These are phyloP conservation scores for Teleogryllus oceanicus DNA, from an alignment of 2,888 invertebrate genomes.

Conservation along the genomic window DNA sequence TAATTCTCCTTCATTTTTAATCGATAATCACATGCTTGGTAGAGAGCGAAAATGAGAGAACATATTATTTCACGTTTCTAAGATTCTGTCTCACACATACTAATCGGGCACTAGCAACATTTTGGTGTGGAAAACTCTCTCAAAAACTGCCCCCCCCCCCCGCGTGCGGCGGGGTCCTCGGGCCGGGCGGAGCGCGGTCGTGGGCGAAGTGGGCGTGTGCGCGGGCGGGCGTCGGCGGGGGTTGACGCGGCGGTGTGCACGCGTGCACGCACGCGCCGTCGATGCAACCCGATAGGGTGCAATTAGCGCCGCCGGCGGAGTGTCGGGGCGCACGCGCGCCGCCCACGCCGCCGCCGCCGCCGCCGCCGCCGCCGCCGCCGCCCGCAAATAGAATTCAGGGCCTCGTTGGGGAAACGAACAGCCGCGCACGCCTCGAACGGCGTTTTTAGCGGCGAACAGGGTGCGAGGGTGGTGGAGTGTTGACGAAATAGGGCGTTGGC, in stretches of 20 bases:
- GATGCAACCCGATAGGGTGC: conserved; percentile 6
- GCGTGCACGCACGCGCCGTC: not conserved
- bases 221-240: not conserved
- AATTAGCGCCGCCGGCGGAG: not conserved
- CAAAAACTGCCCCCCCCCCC: no score
- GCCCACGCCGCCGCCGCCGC: not conserved
- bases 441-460: not conserved
- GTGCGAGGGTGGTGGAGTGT: no score
- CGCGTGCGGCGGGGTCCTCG: not conserved
- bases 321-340: not conserved
- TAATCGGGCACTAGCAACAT: no score
- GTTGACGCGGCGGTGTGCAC: not conserved
- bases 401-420: not conserved
- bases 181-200: not conserved
- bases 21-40: no score
- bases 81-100: no score
- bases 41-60: no score
- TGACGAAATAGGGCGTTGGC: no score
- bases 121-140: no score
- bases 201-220: not conserved
- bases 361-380: not conserved
- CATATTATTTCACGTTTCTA: no score
- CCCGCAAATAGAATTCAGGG: not conserved
- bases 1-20: no score
- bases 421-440: not conserved